These are phyloP conservation scores for Leucophenga montana DNA, from an alignment of 2,888 invertebrate genomes.

Conservation along the genomic window DNA sequence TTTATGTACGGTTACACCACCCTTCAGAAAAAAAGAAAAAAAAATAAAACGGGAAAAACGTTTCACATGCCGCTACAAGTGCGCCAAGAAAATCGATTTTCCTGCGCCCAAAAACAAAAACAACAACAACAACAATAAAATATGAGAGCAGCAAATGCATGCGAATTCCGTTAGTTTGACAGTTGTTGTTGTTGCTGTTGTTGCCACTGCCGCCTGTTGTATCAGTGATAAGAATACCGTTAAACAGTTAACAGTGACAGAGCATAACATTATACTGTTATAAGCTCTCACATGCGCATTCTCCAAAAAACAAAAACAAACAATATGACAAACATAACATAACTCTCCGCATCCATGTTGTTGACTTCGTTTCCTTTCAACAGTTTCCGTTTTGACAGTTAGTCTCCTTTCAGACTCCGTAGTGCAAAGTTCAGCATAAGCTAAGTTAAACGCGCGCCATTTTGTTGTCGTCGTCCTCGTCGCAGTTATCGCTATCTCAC, in stretches of 20 bases:
- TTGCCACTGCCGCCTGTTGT: slow-evolving; percentile 8
- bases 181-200: slow-evolving; percentile 23
- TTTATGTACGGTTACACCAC: too few species aligned
- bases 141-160: slow-evolving; percentile 43
- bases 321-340: not conserved
- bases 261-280: slow-evolving; percentile 26
- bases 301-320: slow-evolving; percentile 26
- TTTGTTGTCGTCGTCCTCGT: not conserved
- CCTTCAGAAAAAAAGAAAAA: not conserved
- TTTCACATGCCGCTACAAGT: slow-evolving; percentile 1
- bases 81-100: slow-evolving; percentile 39
- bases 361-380: slow-evolving; percentile 5
- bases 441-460: not conserved
- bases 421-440: slow-evolving; percentile 50
- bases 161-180: slow-evolving; percentile 65
- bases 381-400: slow-evolving; percentile 36
- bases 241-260: slow-evolving; percentile 32
- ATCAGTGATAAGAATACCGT: slow-evolving; percentile 55
- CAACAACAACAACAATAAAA: slow-evolving; percentile 48
- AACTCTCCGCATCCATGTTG: too few species aligned
- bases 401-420: slow-evolving; percentile 62
- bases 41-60: too few species aligned
- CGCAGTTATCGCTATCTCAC: slow-evolving; percentile 35
- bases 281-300: slow-evolving; percentile 35
- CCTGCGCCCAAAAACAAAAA: slow-evolving; percentile 47